Base-by-base conservation (phyloP, 2,797 vertebrate genomes). In the Bucorvus abyssinicus region DNA sequence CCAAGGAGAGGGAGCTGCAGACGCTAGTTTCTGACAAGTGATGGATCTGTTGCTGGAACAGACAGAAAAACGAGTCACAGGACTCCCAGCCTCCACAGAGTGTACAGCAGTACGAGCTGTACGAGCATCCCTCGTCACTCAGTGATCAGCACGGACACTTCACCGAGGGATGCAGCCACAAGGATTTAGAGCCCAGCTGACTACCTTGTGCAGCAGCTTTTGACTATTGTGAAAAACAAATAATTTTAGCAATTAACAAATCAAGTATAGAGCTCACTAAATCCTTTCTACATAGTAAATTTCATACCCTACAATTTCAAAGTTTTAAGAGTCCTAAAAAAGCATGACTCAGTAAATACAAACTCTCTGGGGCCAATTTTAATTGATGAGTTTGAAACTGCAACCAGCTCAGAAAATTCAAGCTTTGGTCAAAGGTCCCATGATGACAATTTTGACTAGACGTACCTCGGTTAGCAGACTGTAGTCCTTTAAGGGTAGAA, bases 101-200 rank as follows among this genome's bases (percentile, higher is more conserved):
- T 12, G 12, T 12, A 40, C 20, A 79, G 70, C 50, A 47, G 47
- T 24, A 32, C 5, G n/a, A n/a, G n/a, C n/a, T n/a, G n/a, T n/a
- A n/a, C n/a, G n/a, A 65, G 52, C 36, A 64, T 38, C 24, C 34
- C 29, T 50, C 34, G 47, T 75, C 1, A 0, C 44, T 68, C 70
- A n/a, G 2, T n/a, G 23, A 38, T 42, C 18, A 17, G 27, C 30
- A 7, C 0, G 12, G 38, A n/a, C 56, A 30, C 23, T 47, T 63
- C 50, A 27, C 22, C 10, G 29, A 30, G 36, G 69, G 52, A 18
- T 0, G 0, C 71, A 85, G 40, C 9, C 6, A 0, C 70, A 53
- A 8, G 22, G 30, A 63, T 47, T 57, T 63, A 49, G 53, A 44
- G 11, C 24, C 13, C 30, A 57, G 30, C 3, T 52, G 27, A 49